Percentiles rank a stretch among this genome's conserved stretches.
Evolutionary conservation across 1,140 invertebrate genomes (phyloP).

Genomic region (Platyura marginata): DNA sequence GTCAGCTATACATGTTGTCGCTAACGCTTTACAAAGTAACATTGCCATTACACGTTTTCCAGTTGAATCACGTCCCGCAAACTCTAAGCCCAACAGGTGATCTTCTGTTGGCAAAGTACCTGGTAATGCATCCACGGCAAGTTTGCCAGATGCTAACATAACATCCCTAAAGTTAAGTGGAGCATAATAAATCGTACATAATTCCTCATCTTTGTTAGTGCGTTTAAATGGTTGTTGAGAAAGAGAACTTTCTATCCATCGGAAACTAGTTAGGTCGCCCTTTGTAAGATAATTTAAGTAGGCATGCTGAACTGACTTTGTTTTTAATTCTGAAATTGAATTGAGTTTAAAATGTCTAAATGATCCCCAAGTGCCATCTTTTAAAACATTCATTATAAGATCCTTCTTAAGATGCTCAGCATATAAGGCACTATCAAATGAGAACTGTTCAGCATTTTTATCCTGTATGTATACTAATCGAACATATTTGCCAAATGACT

Average conservation of each 20-base stretch:
- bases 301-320: slow-evolving; percentile 64
- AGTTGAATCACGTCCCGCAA: slow-evolving; percentile 33
- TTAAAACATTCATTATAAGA: slow-evolving; percentile 66
- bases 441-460: slow-evolving; percentile 38
- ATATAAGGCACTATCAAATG: slow-evolving; percentile 33
- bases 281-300: slow-evolving; percentile 80
- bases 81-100: slow-evolving; percentile 55
- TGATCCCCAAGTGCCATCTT: slow-evolving; percentile 62
- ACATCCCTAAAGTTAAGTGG: slow-evolving; percentile 61
- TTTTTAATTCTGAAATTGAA: slow-evolving; percentile 31
- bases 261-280: slow-evolving; percentile 82
- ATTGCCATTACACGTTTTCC: slow-evolving; percentile 67
- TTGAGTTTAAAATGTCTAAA: slow-evolving; percentile 60
- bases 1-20: slow-evolving; percentile 53
- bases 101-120: slow-evolving; percentile 37
- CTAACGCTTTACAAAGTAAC: slow-evolving; percentile 50
- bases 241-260: slow-evolving; percentile 81
- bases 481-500: slow-evolving; percentile 57
- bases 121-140: slow-evolving; percentile 38
- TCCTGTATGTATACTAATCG: slow-evolving; percentile 52
- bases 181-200: slow-evolving; percentile 58
- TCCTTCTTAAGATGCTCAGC: slow-evolving; percentile 49
- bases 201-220: slow-evolving; percentile 24
- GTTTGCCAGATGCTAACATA: slow-evolving; percentile 55
- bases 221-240: slow-evolving; percentile 39